Conservation (phyloP, 2,888 invertebrate species). For the Drosophila kuntzei region DNA sequence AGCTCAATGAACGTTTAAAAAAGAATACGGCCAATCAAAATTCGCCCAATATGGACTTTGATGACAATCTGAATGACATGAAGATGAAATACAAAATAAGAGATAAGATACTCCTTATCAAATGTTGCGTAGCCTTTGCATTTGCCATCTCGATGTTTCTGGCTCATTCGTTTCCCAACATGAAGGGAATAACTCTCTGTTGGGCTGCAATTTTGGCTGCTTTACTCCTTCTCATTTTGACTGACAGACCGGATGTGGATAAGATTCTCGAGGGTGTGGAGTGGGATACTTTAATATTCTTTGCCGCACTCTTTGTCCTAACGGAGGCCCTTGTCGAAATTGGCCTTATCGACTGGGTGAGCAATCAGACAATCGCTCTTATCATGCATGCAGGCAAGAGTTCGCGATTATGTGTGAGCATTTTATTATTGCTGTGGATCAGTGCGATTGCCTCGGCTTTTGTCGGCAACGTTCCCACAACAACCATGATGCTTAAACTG, state of each 20-base stretch:
- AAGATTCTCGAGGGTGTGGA: conserved; percentile 93
- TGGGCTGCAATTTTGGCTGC: conserved; percentile 95
- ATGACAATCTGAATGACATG: conserved; percentile 86
- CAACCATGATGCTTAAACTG: conserved; percentile 95
- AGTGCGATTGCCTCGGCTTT: conserved; percentile 93
- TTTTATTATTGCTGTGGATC: conserved; percentile 92
- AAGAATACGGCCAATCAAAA: conserved; percentile 55
- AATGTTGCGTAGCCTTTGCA: conserved; percentile 89
- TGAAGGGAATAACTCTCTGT: conserved; percentile 90
- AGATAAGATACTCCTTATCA: conserved; percentile 90
- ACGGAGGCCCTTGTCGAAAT: conserved; percentile 94
- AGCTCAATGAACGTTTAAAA: conserved; percentile 3
- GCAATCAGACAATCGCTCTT: conserved; percentile 88
- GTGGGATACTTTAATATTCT: conserved; percentile 95
- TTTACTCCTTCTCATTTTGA: conserved; percentile 90
- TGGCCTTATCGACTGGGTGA: conserved; percentile 92
- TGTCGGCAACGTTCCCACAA: conserved; percentile 95
- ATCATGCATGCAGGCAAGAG: conserved; percentile 89
- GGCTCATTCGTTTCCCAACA: conserved; percentile 90
- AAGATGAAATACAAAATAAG: conserved; percentile 91
- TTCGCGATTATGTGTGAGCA: conserved; percentile 89
- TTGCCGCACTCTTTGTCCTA: conserved; percentile 93
- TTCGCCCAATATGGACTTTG: conserved; percentile 87
- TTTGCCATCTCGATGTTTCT: conserved; percentile 92
- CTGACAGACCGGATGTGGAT: conserved; percentile 92